Base-by-base conservation (phyloP, 1,140 invertebrate species). In the Drosophila bipectinata region DNA sequence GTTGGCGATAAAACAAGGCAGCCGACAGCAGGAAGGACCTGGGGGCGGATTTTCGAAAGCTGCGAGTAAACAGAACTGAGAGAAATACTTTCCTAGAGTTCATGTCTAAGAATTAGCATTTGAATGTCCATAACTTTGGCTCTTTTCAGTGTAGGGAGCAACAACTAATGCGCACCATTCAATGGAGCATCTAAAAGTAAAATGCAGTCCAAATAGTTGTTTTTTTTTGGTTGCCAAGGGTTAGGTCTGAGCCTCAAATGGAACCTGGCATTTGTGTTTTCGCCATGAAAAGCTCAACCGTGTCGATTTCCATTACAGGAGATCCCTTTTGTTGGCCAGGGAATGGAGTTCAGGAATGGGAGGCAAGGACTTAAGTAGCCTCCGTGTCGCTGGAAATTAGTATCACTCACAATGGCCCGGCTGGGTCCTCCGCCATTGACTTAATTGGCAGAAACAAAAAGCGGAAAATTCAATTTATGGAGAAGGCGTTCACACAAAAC, bases 391-490 rank as follows among this genome's bases (percentile, higher is more conserved):
- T 37, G 51, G 54, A 87, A 87, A 85, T 81, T 85, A 78, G 74
- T 78, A 81, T 87, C 82, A 72, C 68, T 80, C 68, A 58, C 74
- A 72, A 61, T 66, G 64, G 39, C 39, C 58, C 44, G 69, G 69
- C 56, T 30, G 30, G 24, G 9, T 9, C 24, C 48, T 64, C 56
- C 18, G 32, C 59, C 75, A 72, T 79, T 76, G 72, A 64, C 71
- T 77, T 73, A 68, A 84, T 79, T 79, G 72, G 37, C 66, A 72
- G 64, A 78, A 66, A 74, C 76, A 62, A 79, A 64, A 62, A 60
- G 63, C 55, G 59, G 47, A 63, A 74, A 82, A 87, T 68, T 78
- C 52, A 87, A 85, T 87, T 82, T 78, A 78, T 87, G 79, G 60
- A 49, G 41, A 14, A 18, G 61, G 44, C 54, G 49, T 28, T 39